These are phyloP conservation scores for Cremastinae sp. DNA, from an alignment of 2,888 invertebrate species.

Conservation along the genomic window DNA sequence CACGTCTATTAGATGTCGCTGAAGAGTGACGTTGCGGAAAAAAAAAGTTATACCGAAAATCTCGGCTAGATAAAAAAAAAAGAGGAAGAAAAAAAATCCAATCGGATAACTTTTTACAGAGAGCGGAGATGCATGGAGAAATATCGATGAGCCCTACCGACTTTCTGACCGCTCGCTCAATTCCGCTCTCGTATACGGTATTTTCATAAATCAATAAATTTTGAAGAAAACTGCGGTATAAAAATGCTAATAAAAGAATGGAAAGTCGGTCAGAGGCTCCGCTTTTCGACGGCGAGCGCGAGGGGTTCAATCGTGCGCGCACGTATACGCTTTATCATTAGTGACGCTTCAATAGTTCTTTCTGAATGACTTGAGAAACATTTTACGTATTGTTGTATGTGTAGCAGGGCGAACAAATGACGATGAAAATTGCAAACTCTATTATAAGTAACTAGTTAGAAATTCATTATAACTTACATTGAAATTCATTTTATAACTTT, in stretches of 20 bases:
- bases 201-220: too few relatives aligned
- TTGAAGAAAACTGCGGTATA: conserved; percentile 1
- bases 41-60: not conserved
- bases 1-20: conserved; percentile 32
- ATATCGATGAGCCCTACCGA: too few relatives aligned
- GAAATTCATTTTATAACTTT: too few relatives aligned
- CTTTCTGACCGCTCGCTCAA: too few relatives aligned
- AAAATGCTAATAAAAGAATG: conserved; percentile 24
- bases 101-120: too few relatives aligned
- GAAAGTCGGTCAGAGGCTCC: conserved; percentile 51
- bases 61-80: not conserved
- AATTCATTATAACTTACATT: too few relatives aligned
- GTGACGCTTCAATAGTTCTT: conserved; percentile 52
- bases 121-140: too few relatives aligned
- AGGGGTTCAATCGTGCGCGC: conserved; percentile 38
- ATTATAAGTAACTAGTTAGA: too few relatives aligned
- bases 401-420: too few relatives aligned
- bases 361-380: conserved; percentile 54
- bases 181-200: too few relatives aligned
- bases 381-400: conserved; percentile 8
- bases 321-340: conserved; percentile 52
- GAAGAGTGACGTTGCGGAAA: conserved; percentile 22
- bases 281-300: conserved; percentile 37
- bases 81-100: too few relatives aligned
- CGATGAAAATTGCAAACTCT: too few relatives aligned